Evolutionary conservation across 37 sponge, comb jelly and placozoan genomes (phyloP).

Genomic region (Haliclona indistincta): DNA sequence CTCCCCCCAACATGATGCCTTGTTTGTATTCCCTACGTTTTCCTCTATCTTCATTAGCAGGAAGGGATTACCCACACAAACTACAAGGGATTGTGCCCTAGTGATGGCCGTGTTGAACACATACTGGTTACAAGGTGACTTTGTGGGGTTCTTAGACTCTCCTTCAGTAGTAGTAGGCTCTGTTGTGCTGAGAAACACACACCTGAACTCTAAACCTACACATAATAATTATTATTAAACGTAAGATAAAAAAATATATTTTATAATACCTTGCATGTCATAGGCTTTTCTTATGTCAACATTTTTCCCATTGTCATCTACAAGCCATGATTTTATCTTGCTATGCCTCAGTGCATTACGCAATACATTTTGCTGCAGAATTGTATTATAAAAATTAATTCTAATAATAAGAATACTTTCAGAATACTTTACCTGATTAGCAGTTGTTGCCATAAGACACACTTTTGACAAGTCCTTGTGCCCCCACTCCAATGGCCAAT

Average conservation of each 20-base stretch:
- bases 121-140: slow-evolving; percentile 53
- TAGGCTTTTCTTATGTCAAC: neutral
- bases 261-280: neutral
- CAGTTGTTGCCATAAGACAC: slow-evolving; percentile 54
- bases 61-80: slow-evolving; percentile 67
- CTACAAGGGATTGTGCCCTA: slow-evolving; percentile 60
- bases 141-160: slow-evolving; percentile 45
- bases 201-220: slow-evolving; percentile 46
- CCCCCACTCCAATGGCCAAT: slow-evolving; percentile 58
- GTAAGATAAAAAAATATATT: neutral
- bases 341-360: neutral
- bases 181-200: slow-evolving; percentile 61
- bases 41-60: slow-evolving; percentile 50
- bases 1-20: neutral
- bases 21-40: slow-evolving; percentile 18
- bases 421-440: slow-evolving; percentile 54
- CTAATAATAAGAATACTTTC: too few species aligned
- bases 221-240: neutral
- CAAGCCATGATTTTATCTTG: neutral
- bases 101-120: slow-evolving; percentile 76
- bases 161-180: slow-evolving; percentile 53
- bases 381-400: neutral
- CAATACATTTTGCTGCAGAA: neutral
- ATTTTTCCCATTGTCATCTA: neutral
- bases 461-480: slow-evolving; percentile 12